Percentiles rank a stretch among this genome's conserved stretches.
Conservation (phyloP, 2,797 vertebrate species). For the Anabacerthia variegaticeps region DNA sequence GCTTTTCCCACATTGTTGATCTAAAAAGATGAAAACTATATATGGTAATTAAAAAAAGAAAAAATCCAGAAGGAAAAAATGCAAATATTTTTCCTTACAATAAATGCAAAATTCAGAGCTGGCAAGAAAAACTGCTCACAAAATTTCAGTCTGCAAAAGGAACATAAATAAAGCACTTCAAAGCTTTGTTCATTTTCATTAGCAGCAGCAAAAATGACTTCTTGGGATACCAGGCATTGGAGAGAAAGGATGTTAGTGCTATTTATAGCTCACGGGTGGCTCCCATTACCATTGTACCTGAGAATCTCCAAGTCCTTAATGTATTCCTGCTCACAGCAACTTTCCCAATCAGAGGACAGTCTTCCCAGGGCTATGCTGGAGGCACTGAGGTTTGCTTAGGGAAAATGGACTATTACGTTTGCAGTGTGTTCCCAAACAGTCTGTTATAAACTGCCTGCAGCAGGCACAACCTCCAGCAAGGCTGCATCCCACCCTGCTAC, state of each 20-base stretch:
- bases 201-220: background rate
- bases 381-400: background rate
- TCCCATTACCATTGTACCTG: background rate
- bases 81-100: background rate
- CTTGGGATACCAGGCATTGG: background rate
- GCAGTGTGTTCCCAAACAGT: background rate
- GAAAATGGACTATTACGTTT: background rate
- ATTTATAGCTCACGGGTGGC: background rate
- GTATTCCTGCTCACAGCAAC: background rate
- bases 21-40: background rate
- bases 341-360: background rate
- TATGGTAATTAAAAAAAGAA: background rate
- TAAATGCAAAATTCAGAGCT: background rate
- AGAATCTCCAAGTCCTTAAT: background rate
- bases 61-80: background rate
- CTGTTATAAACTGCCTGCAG: background rate
- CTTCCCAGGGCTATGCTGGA: background rate
- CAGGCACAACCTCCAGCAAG: background rate
- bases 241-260: background rate
- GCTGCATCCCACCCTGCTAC: background rate
- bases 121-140: background rate
- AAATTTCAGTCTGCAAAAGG: background rate
- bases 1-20: background rate
- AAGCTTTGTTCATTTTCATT: slow-evolving; percentile 13
- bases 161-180: background rate